phyloP scores from a whole-genome alignment of 2,113 vertebrate genomes.

The Andinoacara biseriatus region DNA sequence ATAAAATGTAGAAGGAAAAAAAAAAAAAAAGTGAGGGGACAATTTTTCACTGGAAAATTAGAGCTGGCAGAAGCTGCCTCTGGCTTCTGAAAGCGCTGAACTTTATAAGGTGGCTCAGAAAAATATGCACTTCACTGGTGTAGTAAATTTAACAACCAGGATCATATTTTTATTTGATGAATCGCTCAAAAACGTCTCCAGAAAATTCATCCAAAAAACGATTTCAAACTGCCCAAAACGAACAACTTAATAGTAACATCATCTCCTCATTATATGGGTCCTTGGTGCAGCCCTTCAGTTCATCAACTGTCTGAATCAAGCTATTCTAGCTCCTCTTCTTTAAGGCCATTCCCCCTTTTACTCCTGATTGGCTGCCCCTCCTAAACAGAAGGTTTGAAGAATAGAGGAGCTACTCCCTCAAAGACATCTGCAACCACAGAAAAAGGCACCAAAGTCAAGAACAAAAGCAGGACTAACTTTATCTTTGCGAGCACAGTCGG shows the following conservation, averaged over 20 bases:
- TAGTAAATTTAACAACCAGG: not conserved
- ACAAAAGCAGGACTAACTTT: slow-evolving; percentile 12
- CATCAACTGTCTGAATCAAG: not conserved
- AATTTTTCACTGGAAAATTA: slow-evolving; percentile 13
- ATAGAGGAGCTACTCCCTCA: not conserved
- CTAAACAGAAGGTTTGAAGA: not conserved
- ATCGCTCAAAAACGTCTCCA: not conserved
- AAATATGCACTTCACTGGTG: not conserved
- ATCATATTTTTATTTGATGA: not conserved
- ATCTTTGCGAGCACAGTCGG: slow-evolving; percentile 5
- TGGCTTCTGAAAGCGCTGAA: slow-evolving; percentile 25
- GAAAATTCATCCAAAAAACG: not conserved
- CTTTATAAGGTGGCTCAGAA: not conserved
- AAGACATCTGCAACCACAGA: not conserved
- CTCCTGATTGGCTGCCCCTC: not conserved
- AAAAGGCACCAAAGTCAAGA: slow-evolving; percentile 16
- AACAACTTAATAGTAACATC: fast-evolving
- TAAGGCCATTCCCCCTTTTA: not conserved
- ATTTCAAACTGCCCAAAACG: not conserved
- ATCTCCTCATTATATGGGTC: not conserved
- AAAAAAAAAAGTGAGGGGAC: not conserved
- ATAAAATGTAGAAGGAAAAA: slow-evolving; percentile 32
- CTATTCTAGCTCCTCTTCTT: not conserved
- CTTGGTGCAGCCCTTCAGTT: not conserved
- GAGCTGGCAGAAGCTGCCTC: not conserved